Evolutionary conservation across 2,888 invertebrate species (phyloP).

Genomic region (Spisula solida): DNA sequence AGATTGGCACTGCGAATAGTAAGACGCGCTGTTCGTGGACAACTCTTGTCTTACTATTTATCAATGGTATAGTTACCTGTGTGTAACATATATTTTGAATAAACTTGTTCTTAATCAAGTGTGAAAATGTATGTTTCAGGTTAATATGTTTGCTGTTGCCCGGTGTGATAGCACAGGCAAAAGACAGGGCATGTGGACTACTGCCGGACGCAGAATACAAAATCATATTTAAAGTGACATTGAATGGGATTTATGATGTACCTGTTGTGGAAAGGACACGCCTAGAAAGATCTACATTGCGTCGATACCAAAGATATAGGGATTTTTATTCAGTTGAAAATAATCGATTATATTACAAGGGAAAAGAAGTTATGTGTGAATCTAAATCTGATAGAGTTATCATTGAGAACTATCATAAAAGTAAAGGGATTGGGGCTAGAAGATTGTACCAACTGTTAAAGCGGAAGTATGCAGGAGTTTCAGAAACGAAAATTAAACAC

Average conservation of each 20-base stretch:
- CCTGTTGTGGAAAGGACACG: not conserved
- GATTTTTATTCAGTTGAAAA: conserved; percentile 7
- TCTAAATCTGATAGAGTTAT: conserved; percentile 22
- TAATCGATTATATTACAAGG: not conserved
- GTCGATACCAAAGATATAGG: not conserved
- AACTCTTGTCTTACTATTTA: too few species aligned
- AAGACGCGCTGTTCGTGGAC: too few species aligned
- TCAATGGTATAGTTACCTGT: too few species aligned
- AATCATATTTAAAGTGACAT: conserved; percentile 1
- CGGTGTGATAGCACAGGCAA: conserved; percentile 7
- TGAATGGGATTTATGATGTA: conserved; percentile 1
- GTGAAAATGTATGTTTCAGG: too few species aligned
- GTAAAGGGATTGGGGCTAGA: conserved; percentile 32
- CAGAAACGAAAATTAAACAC: not conserved
- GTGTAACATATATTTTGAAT: too few species aligned
- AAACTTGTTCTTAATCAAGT: too few species aligned
- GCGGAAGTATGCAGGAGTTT: conserved; percentile 25
- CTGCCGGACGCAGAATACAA: conserved; percentile 26
- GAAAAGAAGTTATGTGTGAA: conserved; percentile 31
- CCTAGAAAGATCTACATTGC: conserved; percentile 26
- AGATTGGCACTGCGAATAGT: too few species aligned
- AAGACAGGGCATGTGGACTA: not conserved
- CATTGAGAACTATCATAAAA: conserved; percentile 1
- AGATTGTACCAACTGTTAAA: conserved; percentile 13
- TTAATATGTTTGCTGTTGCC: too few species aligned